Evolutionary conservation across 1,140 invertebrate species (phyloP).

Genomic region (Philopotamus ludificatus): DNA sequence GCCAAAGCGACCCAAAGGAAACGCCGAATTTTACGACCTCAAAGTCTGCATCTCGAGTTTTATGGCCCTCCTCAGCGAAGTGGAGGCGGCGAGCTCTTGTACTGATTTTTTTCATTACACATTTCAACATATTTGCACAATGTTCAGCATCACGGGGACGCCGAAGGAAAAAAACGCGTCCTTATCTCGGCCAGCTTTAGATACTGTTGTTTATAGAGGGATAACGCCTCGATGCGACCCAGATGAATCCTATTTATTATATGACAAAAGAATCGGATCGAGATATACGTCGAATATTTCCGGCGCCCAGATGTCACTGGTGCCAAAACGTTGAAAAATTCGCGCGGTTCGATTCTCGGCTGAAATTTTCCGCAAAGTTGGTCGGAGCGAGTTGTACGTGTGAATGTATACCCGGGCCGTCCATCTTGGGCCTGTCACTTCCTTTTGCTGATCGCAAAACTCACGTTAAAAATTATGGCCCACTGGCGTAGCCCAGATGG

Average conservation of each 20-base stretch:
- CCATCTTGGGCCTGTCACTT: conserved; percentile 41
- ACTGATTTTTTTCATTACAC: conserved; percentile 30
- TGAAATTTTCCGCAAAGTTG: background rate
- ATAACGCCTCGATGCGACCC: conserved; percentile 10
- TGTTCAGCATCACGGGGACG: background rate
- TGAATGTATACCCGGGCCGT: conserved; percentile 38
- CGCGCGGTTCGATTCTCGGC: conserved; percentile 10
- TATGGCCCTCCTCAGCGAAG: conserved; percentile 17
- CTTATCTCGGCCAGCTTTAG: conserved; percentile 18
- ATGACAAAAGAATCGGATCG: background rate
- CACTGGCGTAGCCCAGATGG: conserved; percentile 32
- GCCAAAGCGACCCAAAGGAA: conserved; percentile 21
- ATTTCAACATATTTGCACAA: conserved; percentile 26
- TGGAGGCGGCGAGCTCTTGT: conserved; percentile 20
- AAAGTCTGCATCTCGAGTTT: conserved; percentile 19
- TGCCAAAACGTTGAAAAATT: no score
- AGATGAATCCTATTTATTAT: no score
- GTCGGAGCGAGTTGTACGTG: conserved; percentile 21
- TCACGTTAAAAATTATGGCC: conserved; percentile 42
- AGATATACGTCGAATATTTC: background rate
- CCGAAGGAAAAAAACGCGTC: background rate
- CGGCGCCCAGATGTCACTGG: conserved; percentile 11
- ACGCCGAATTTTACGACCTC: conserved; percentile 30
- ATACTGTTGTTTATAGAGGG: conserved; percentile 17
- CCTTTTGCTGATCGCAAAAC: conserved; percentile 43